phyloP scores from a whole-genome alignment of 2,797 vertebrate species.

The Cynodonichthys magdalenae region DNA sequence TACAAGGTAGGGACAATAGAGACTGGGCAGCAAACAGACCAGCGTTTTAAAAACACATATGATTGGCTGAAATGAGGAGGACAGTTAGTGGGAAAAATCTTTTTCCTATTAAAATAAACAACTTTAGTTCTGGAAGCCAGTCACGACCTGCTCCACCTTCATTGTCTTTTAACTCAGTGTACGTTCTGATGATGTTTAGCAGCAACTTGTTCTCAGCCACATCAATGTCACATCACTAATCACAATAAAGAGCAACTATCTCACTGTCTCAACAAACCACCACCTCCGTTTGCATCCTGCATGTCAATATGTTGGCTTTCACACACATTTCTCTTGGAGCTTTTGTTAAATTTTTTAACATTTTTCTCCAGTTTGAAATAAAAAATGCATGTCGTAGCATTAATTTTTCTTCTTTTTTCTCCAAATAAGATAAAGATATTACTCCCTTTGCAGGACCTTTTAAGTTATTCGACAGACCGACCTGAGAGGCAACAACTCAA shows the following conservation, averaged over 20 bases:
- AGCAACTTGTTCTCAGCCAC: background rate
- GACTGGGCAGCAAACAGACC: background rate
- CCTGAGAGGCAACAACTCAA: constrained; percentile 94
- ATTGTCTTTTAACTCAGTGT: constrained; percentile 8
- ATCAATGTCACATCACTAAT: constrained; percentile 28
- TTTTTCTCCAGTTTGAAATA: background rate
- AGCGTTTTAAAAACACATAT: constrained; percentile 15
- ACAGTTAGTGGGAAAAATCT: background rate
- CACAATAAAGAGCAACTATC: background rate
- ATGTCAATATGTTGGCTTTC: background rate
- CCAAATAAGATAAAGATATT: background rate
- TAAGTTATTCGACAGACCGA: constrained; percentile 90
- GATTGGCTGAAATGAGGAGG: background rate
- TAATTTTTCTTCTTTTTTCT: background rate
- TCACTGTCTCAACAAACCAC: background rate
- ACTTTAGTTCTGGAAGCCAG: background rate
- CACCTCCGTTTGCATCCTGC: background rate
- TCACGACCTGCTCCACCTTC: background rate
- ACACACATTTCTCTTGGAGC: background rate
- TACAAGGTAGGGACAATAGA: too few species aligned
- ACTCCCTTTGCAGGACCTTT: constrained; percentile 85
- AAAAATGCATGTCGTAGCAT: too few species aligned
- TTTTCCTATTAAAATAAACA: constrained; percentile 1
- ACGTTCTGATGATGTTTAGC: background rate
- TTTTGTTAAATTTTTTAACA: background rate